phyloP scores from a whole-genome alignment of 1,140 invertebrate species.

The Conus ventricosus region DNA sequence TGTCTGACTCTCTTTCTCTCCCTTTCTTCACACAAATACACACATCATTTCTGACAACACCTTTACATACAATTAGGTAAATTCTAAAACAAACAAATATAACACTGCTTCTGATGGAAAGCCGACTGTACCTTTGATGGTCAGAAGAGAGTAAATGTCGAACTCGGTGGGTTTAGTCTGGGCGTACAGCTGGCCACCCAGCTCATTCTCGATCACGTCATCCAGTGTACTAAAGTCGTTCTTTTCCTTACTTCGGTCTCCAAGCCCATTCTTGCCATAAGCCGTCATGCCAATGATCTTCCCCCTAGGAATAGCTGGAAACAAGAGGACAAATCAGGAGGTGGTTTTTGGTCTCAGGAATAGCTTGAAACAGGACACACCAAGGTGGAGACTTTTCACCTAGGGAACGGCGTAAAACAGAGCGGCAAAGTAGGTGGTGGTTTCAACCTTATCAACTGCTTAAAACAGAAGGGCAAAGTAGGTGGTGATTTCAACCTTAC shows the following conservation, averaged over 20 bases:
- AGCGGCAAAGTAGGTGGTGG: too few species aligned
- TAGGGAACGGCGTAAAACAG: too few species aligned
- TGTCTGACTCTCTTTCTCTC: neutral
- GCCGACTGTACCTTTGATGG: constrained; percentile 14
- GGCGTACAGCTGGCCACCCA: neutral
- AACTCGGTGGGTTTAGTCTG: neutral
- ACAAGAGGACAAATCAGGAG: neutral
- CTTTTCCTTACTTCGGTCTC: neutral
- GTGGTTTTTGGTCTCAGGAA: too few species aligned
- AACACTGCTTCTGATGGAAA: too few species aligned
- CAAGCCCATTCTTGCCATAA: neutral
- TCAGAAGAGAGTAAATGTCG: constrained; percentile 2
- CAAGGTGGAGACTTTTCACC: too few species aligned
- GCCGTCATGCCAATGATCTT: constrained; percentile 2
- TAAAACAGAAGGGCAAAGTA: too few species aligned
- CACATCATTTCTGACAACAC: neutral
- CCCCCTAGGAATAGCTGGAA: neutral
- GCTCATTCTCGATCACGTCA: neutral
- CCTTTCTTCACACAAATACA: neutral
- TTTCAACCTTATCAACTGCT: too few species aligned
- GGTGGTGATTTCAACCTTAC: too few species aligned
- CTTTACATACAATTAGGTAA: too few species aligned
- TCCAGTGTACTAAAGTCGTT: neutral
- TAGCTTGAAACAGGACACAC: too few species aligned
- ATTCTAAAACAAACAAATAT: too few species aligned